A percentile compares a stretch with the other conserved stretches of the same genome.
phyloP scores from a whole-genome alignment of 2,113 vertebrate genomes.

The Ciconia boyciana region DNA sequence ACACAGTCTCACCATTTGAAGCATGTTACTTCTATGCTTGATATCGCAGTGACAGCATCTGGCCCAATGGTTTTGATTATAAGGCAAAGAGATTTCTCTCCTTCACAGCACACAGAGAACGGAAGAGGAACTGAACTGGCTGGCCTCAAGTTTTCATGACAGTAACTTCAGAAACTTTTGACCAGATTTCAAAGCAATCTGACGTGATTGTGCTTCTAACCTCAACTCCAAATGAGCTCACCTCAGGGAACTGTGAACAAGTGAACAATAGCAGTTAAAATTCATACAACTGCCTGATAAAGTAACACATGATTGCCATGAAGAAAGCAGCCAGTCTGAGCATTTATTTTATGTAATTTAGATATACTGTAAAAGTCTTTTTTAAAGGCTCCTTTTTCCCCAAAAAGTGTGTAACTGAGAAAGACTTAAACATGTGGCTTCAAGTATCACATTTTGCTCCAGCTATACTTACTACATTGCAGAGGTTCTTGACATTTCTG shows the following conservation, averaged over 20 bases:
- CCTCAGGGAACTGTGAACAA: neutral
- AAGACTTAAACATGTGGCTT: neutral
- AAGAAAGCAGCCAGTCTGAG: neutral
- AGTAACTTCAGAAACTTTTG: neutral
- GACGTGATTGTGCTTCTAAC: neutral
- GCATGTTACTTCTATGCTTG: neutral
- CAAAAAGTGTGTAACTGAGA: neutral
- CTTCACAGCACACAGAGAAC: neutral
- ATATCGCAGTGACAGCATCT: neutral
- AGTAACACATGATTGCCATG: neutral
- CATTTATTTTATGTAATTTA: neutral
- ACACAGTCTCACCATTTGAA: neutral
- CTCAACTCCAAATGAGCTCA: neutral
- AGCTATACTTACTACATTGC: neutral
- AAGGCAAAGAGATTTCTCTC: neutral
- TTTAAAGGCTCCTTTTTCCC: neutral
- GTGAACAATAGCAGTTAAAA: conserved; percentile 8
- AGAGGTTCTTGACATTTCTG: neutral
- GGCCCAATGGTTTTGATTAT: neutral
- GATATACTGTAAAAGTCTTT: neutral
- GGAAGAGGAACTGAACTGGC: neutral
- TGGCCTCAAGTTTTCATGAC: neutral
- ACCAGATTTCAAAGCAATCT: neutral
- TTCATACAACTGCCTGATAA: neutral
- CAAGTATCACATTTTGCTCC: neutral